Evolutionary conservation across 2,797 vertebrate genomes (phyloP), one percentile per base, ranked within the genome.

Genomic region (Parauchenoglanis punctatus): DNA sequence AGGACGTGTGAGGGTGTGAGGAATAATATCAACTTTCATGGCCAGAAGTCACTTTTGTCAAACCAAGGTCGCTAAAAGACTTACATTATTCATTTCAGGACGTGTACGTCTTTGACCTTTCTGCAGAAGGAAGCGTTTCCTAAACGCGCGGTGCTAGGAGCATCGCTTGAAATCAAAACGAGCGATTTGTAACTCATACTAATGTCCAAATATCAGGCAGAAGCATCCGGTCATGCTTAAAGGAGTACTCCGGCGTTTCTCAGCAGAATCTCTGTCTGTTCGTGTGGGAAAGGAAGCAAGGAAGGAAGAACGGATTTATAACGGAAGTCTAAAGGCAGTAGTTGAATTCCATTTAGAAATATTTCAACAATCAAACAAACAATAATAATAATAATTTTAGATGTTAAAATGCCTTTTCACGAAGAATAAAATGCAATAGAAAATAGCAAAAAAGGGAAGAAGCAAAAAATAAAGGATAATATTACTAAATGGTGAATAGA

Each of bases 81-180:
- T 44, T 81, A 2, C 59, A 81, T 81, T 81, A 81, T 81, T 81
- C 80, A 81, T 25, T 18, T 17, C 20, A 63, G 80, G 31, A 28
- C 46, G 40, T 63, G 59, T 59, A 23, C 1, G 3, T 59, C 77
- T 61, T 23, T 65, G 59, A 81, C 80, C 23, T 63, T 63, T 28
- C 40, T 59, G 80, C 59, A 63, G 35, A 17, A n/a, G 35, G 58
- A 63, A 81, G 80, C 3, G 25, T 81, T 63, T 63, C 6, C 25
- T 63, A 46, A 81, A 63, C 3, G 13, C 7, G 7, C 13, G 12
- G 78, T n/a, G 56, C 28, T 35, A 0, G 3, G 52, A 35, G n/a
- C 31, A 13, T 23, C 54, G 4, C 56, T 3, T n/a, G 23, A 63
- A n/a, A 81, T 63, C 23, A 63, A 17, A 63, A n/a, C 18, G 1